phyloP scores from a whole-genome alignment of 2,888 invertebrate genomes.

The Hypsopygia costalis region DNA sequence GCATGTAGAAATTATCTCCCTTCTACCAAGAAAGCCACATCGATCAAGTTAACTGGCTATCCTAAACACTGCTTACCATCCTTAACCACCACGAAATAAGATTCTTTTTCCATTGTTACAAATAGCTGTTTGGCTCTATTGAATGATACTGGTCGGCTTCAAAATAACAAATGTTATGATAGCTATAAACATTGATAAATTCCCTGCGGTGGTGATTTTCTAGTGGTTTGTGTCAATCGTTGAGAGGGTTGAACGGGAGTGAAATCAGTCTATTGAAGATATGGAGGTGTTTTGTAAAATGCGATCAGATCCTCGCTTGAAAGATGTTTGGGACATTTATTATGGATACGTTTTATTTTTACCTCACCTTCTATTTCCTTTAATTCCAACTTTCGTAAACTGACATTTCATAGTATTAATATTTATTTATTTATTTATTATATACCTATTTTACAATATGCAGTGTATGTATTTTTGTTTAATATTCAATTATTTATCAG shows the following conservation, averaged over 20 bases:
- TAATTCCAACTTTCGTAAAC: too few species aligned
- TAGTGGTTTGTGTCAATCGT: slow-evolving; percentile 16
- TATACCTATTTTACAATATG: too few species aligned
- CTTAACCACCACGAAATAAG: background rate
- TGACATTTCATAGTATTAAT: too few species aligned
- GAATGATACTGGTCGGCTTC: background rate
- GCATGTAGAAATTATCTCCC: background rate
- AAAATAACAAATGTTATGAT: slow-evolving; percentile 27
- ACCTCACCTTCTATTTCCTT: too few species aligned
- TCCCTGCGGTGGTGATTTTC: slow-evolving; percentile 17
- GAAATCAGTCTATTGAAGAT: background rate
- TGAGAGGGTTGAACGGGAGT: too few species aligned
- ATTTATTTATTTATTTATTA: too few species aligned
- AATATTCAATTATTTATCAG: too few species aligned
- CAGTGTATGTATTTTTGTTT: too few species aligned
- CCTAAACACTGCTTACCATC: background rate
- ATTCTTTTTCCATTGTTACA: background rate
- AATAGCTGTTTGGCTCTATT: background rate
- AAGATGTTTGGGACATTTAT: too few species aligned
- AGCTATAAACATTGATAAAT: slow-evolving; percentile 32
- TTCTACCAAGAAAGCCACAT: slow-evolving; percentile 1
- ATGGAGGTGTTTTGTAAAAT: too few species aligned
- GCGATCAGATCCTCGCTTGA: too few species aligned
- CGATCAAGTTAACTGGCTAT: slow-evolving; percentile 4
- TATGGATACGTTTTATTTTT: too few species aligned